Conservation (phyloP, 2,113 vertebrate genomes). For the Leucopsar rothschildi region DNA sequence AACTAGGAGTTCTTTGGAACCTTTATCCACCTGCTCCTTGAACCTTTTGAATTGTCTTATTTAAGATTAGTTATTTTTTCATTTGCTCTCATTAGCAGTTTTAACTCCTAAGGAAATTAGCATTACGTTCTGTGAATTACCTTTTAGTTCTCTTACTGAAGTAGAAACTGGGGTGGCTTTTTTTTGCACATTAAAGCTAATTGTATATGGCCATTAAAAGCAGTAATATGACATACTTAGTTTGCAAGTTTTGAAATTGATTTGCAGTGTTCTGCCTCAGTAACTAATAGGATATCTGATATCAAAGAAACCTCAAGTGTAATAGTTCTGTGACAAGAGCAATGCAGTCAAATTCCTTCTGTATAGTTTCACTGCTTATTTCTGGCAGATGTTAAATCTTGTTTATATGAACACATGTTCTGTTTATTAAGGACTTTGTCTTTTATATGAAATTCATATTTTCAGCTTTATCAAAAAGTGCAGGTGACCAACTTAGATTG, state of each 20-base stretch:
- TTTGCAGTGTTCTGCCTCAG: background rate
- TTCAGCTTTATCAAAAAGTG: background rate
- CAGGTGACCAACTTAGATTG: background rate
- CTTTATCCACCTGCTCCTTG: background rate
- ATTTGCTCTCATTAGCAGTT: background rate
- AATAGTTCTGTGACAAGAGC: background rate
- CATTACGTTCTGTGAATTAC: background rate
- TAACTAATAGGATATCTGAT: background rate
- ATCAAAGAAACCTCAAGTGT: background rate
- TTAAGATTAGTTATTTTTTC: background rate
- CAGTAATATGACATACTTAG: background rate
- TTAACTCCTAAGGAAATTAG: background rate
- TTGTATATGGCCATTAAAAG: background rate
- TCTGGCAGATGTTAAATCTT: background rate
- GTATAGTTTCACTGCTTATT: background rate
- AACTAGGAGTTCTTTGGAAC: background rate
- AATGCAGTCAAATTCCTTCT: background rate
- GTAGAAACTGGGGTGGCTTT: background rate
- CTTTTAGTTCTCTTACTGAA: background rate
- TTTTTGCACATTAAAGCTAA: background rate
- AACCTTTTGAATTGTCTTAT: background rate
- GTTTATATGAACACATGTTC: background rate
- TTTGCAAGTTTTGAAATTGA: background rate
- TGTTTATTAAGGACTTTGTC: background rate
- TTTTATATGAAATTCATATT: background rate